Evolutionary conservation across 2,113 vertebrate genomes (phyloP), one percentile per base, ranked within the genome.

Genomic region (Tachycineta bicolor): DNA sequence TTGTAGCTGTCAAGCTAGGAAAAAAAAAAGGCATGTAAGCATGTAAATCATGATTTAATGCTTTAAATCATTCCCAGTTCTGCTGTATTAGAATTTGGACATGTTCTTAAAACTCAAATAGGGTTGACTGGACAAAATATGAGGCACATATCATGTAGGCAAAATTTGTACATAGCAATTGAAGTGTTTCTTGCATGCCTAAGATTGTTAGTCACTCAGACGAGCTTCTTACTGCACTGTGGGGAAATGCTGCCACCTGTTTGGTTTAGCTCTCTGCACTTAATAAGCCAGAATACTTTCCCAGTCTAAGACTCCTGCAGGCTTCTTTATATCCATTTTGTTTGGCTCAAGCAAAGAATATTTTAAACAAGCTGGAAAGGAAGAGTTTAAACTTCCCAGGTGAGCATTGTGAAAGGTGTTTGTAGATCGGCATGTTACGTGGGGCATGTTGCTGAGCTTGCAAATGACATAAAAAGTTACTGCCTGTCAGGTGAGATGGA

Each of bases 381-480:
- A 96, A 83, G 64, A 63, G 37, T 94, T 96, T 92, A 94, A 96
- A 65, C 67, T 86, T 96, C 86, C 94, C 96, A 94, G 52, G 59
- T 92, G 83, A 81, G 76, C 83, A 41, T 47, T 91, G 41, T 59
- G 62, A 78, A 87, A 92, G 79, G 94, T 95, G 94, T 88, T 94
- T 84, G 82, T 65, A 65, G 94, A 85, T 70, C 86, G 89, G 59
- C 71, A 70, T 86, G 47, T 93, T 90, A 80, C 5, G 3, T 33
- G 17, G 83, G 46, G 29, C 43, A 4, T 74, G 46, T 80, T 92
- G 55, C 68, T 73, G 39, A 29, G 33, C 79, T 95, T 90, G 79
- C 67, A 94, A 73, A 34, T 53, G 59, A 46, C 79, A 58, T 95
- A 86, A 90, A 94, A 96, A 74, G 71, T 94, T 93, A 94, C 34